These are phyloP conservation scores for Anarsia innoxiella DNA, from an alignment of 2,888 invertebrate genomes.

Conservation along the genomic window DNA sequence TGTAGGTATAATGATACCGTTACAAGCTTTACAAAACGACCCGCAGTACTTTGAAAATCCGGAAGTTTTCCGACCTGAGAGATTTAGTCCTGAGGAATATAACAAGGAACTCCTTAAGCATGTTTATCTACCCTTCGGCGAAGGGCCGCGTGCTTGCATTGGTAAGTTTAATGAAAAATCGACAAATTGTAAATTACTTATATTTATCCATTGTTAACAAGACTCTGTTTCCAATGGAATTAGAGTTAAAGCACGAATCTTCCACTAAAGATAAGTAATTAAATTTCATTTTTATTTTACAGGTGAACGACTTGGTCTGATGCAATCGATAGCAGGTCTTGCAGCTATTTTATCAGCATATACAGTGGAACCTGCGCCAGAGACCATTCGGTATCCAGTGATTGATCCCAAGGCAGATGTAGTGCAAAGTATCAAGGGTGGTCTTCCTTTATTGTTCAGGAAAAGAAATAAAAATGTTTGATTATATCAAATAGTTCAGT, in stretches of 20 bases:
- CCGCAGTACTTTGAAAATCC: slow-evolving; percentile 44
- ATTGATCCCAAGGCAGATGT: slow-evolving; percentile 15
- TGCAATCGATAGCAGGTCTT: slow-evolving; percentile 25
- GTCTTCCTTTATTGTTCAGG: slow-evolving; percentile 16
- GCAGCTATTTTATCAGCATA: slow-evolving; percentile 20
- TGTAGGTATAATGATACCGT: slow-evolving; percentile 28
- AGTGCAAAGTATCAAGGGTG: slow-evolving; percentile 19
- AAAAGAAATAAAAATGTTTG: slow-evolving; percentile 8
- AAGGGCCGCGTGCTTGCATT: slow-evolving; percentile 50
- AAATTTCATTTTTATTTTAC: slow-evolving; percentile 4
- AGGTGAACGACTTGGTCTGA: slow-evolving; percentile 21
- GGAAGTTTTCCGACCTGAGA: slow-evolving; percentile 40
- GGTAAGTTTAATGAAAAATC: slow-evolving; percentile 36
- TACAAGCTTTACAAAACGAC: slow-evolving; percentile 44
- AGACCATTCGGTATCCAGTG: slow-evolving; percentile 13
- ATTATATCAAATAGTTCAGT: too few relatives aligned
- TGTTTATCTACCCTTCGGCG: slow-evolving; percentile 50
- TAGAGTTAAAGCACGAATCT: too few relatives aligned
- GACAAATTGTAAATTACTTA: too few relatives aligned
- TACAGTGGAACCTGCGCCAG: slow-evolving; percentile 20
- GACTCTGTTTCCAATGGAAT: too few relatives aligned
- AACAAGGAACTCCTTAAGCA: slow-evolving; percentile 27
- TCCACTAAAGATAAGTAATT: background rate
- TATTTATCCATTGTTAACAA: too few relatives aligned
- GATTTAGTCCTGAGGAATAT: slow-evolving; percentile 35